A percentile compares a stretch with the other conserved stretches of the same genome.
These are phyloP conservation scores for Parazoanthus swiftii DNA, from an alignment of 92 coral and sea anemone genomes.

Conservation along the genomic window DNA sequence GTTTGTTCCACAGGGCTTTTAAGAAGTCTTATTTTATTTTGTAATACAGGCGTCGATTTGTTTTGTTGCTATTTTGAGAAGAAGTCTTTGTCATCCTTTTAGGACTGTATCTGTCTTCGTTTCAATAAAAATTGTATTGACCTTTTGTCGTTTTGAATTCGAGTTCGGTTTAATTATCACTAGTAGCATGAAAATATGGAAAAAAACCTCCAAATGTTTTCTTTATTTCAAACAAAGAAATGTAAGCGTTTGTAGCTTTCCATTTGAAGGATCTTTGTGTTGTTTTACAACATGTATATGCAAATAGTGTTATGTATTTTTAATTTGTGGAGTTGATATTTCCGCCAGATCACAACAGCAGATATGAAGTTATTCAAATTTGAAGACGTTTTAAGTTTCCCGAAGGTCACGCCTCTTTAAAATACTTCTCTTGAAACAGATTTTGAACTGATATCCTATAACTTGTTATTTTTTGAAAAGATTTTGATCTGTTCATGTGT, in stretches of 20 bases:
- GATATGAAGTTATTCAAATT: neutral
- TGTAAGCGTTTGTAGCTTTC: neutral
- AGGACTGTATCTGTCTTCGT: neutral
- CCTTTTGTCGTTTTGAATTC: neutral
- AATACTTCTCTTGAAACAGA: neutral
- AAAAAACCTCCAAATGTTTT: neutral
- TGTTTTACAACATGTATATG: neutral
- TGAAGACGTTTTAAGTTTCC: neutral
- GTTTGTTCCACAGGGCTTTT: neutral
- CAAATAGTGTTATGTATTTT: conserved; percentile 22
- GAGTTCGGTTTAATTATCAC: conserved; percentile 3
- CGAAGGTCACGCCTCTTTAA: conserved; percentile 16
- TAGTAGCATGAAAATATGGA: neutral
- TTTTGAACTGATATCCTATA: neutral
- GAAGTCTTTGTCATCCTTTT: neutral
- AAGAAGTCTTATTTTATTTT: neutral
- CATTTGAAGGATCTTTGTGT: neutral
- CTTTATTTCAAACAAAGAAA: neutral
- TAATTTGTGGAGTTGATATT: conserved; percentile 15
- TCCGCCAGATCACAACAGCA: conserved; percentile 20
- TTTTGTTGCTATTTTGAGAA: neutral
- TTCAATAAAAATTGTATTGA: neutral
- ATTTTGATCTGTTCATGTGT: too few relatives aligned
- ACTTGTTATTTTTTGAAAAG: too few relatives aligned
- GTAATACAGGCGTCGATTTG: neutral